Percentiles rank a stretch among this genome's conserved stretches.
These are phyloP conservation scores for Drosophila paramelanica DNA, from an alignment of 2,888 invertebrate genomes.

Conservation along the genomic window DNA sequence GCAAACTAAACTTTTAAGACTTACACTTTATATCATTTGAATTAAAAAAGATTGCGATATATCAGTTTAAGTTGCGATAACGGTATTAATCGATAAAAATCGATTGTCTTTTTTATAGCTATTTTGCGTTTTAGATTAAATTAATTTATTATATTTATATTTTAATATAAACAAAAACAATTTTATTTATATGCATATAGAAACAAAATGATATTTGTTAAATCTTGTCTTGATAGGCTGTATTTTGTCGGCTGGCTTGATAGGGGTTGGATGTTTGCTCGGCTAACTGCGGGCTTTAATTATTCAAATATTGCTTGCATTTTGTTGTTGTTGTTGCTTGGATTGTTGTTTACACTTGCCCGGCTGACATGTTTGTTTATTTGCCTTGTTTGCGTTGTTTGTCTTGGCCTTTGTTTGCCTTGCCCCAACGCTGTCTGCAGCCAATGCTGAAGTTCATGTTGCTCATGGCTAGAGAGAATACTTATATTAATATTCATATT, in stretches of 20 bases:
- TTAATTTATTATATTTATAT: too few relatives aligned
- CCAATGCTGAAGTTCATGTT: conserved; percentile 57
- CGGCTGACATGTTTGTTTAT: conserved; percentile 44
- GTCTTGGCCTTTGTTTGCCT: conserved; percentile 42
- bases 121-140: too few relatives aligned
- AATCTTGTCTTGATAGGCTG: not conserved
- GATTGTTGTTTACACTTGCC: conserved; percentile 29
- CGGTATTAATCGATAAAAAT: too few relatives aligned
- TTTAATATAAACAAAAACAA: too few relatives aligned
- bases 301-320: conserved; percentile 60
- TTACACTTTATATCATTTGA: too few relatives aligned
- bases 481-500: not conserved
- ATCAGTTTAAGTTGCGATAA: too few relatives aligned
- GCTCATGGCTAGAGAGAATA: conserved; percentile 34
- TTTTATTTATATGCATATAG: not conserved
- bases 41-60: too few relatives aligned
- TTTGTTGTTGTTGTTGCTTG: conserved; percentile 29
- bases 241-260: not conserved
- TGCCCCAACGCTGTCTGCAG: conserved; percentile 29
- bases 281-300: conserved; percentile 48
- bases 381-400: conserved; percentile 19
- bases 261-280: not conserved
- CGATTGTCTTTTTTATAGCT: too few relatives aligned
- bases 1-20: too few relatives aligned
- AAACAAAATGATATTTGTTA: not conserved